Evolutionary conservation across 2,797 vertebrate species (phyloP), one percentile per base, ranked within the genome.

Genomic region (Gallinago stenura): DNA sequence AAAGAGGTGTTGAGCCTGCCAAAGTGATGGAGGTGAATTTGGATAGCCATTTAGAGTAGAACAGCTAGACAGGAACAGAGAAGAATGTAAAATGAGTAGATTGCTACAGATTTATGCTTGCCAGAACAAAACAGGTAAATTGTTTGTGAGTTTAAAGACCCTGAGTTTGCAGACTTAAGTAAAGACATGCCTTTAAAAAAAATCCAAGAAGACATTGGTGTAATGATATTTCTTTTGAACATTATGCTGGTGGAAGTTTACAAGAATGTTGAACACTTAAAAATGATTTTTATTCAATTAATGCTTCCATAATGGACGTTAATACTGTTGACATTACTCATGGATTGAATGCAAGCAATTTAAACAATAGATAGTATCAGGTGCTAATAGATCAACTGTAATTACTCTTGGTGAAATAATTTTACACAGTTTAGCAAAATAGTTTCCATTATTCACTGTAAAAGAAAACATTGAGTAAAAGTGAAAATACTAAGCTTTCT

Each of bases 341-440:
- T 26, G 81, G 61, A 91, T 86, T 97, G 94, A 96, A 97, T 96
- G 75, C 68, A 78, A 87, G 95, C 94, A 96, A 86, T 96, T 96
- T 97, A 95, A 80, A 90, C 94, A 95, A 87, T 94, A 96, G 94
- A 97, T 95, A 96, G 84, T 95, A 95, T 97, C 92, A 87, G 87
- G 83, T 95, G 86, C 93, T 96, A 96, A 94, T 95, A 91, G 92
- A 97, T 87, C 93, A 96, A 96, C 85, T 5, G 31, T 95, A 97
- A 97, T 97, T 97, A 96, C 89, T 78, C 85, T 72, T 87, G 93
- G 80, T 96, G 82, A 97, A 97, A 95, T 92, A 95, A 90, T 93
- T 94, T 86, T 89, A 89, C 80, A 80, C 88, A 64, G 82, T 88
- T 95, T 86, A 96, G 73, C 83, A 86, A 94, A 94, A 92, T 92